A percentile compares a stretch with the other conserved stretches of the same genome.
These are phyloP conservation scores for Zoanthus gigantus DNA, from an alignment of 92 coral and sea anemone species.

Conservation along the genomic window DNA sequence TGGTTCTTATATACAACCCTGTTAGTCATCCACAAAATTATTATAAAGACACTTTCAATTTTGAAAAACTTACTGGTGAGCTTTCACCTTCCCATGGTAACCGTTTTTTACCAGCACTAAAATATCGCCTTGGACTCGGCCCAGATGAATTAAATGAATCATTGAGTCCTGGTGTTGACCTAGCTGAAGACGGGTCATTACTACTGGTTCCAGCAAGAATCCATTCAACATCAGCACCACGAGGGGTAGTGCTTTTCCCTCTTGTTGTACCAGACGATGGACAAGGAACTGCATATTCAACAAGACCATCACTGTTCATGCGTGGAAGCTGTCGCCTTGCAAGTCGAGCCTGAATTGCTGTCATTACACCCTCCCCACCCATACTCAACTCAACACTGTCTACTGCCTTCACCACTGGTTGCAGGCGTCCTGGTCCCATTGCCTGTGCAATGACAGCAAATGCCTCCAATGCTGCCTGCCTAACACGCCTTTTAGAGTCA, in stretches of 20 bases:
- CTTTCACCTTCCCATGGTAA: constrained; percentile 95
- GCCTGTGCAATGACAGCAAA: constrained; percentile 99
- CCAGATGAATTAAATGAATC: constrained; percentile 85
- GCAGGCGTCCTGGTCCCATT: constrained; percentile 95
- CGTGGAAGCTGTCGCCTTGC: constrained; percentile 98
- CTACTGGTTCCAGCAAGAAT: constrained; percentile 94
- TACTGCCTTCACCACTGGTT: constrained; percentile 91
- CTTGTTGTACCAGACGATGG: constrained; percentile 92
- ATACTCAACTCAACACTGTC: constrained; percentile 84
- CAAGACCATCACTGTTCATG: constrained; percentile 94
- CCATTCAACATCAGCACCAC: constrained; percentile 99
- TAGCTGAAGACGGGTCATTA: constrained; percentile 82
- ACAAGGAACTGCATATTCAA: constrained; percentile 95
- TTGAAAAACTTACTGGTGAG: constrained; percentile 12
- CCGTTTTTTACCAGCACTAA: constrained; percentile 93
- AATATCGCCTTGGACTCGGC: constrained; percentile 90
- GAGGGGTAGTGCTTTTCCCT: constrained; percentile 77
- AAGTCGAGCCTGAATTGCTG: constrained; percentile 94
- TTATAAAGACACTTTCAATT: too few relatives aligned
- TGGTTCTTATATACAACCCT: too few relatives aligned
- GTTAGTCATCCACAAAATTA: too few relatives aligned
- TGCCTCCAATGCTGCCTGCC: constrained; percentile 98
- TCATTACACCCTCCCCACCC: constrained; percentile 99
- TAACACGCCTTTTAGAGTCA: constrained; percentile 92
- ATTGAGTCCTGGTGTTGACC: constrained; percentile 95